A percentile compares a stretch with the other conserved stretches of the same genome.
phyloP scores from a whole-genome alignment of 2,113 vertebrate genomes.

The Struthidea cinerea region DNA sequence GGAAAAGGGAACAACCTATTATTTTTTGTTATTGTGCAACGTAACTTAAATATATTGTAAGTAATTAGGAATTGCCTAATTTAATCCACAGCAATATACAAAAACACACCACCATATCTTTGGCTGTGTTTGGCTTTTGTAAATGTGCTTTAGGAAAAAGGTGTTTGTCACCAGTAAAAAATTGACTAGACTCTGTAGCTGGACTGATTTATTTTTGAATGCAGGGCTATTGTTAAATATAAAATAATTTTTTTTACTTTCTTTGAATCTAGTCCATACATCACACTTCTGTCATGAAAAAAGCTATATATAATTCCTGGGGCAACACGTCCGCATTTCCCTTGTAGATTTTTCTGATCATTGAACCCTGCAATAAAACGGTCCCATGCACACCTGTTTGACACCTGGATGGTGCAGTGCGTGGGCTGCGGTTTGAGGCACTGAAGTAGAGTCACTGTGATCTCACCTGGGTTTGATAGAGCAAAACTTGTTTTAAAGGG shows the following conservation, averaged over 20 bases:
- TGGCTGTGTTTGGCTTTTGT: not conserved
- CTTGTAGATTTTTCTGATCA: conserved; percentile 44
- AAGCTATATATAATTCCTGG: conserved; percentile 21
- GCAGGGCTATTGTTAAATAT: not conserved
- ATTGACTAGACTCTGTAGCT: not conserved
- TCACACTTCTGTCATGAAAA: not conserved
- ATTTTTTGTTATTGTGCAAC: not conserved
- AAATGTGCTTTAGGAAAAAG: not conserved
- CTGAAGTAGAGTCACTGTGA: not conserved
- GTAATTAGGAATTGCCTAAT: not conserved
- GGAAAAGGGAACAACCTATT: not conserved
- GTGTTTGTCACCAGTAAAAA: not conserved
- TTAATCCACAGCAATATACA: not conserved
- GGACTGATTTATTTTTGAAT: conserved; percentile 42
- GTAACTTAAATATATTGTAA: not conserved
- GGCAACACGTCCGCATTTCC: conserved; percentile 20
- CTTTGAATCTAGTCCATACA: conserved; percentile 6
- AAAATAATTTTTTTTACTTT: not conserved
- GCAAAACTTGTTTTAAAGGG: not conserved
- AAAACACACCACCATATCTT: not conserved
- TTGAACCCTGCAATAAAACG: conserved; percentile 45
- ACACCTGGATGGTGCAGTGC: not conserved
- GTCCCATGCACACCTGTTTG: conserved; percentile 34
- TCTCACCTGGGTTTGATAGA: not conserved
- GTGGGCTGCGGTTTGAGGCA: not conserved